Base-by-base conservation (phyloP, 2,888 invertebrate genomes). In the Gisinianus flammeolus region DNA sequence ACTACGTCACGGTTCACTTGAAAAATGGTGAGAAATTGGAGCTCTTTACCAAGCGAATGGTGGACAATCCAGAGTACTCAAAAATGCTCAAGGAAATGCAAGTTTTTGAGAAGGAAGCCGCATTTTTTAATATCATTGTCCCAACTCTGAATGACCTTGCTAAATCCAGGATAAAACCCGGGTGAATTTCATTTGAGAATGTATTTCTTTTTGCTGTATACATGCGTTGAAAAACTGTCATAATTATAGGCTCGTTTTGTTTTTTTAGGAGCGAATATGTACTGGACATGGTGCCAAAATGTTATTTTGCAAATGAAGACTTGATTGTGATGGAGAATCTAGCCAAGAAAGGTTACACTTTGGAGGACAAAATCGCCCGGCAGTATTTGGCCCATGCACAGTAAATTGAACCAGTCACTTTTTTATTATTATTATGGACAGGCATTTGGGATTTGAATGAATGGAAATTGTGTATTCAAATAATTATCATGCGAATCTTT, bases 261-360 rank as follows among this genome's bases (percentile, higher is more conserved):
- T 16, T 56, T 16, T 72, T 54, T 19, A 30, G 26, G 16, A 0
- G 12, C 19, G 54, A 54, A 5, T 76, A 67, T 35, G 52, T 16
- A 2, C 30, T 76, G 68, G 68, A 74, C n/a, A 69, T 78, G 69
- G 24, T 78, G 5, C 75, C 78, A 58, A 78, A 75, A 64, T 52
- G 58, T 28, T 75, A 62, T 26, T 78, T 56, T 24, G 69, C 73
- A 2, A 68, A 69, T 31, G 35, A 58, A 12, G 68, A 74, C 22
- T n/a, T 44, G 3, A 33, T 75, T 2, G 58, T 78, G 26, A n/a
- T 74, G 44, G 78, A 78, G 44, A 68, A 68, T 26, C 24, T 78
- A 4, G 26, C 52, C 5, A 24, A 30, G 5, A 30, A 69, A 69
- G 75, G 54, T 19, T 54, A 54, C 19, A 19, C 4, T 12, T n/a